Evolutionary conservation across 2,888 invertebrate genomes (phyloP), one percentile per base, ranked within the genome.

Genomic region (Calephelis perditalis): DNA sequence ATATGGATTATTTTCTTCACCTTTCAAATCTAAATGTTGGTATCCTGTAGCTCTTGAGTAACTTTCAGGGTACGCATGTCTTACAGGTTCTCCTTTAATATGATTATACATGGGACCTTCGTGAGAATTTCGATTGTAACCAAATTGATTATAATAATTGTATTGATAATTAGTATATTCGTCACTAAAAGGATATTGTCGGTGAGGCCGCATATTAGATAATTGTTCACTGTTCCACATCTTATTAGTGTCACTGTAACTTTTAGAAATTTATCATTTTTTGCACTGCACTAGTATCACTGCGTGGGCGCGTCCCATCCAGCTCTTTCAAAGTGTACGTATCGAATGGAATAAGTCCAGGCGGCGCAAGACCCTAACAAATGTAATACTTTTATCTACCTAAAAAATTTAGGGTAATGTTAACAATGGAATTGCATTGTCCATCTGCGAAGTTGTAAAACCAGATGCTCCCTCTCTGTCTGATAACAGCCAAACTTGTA

Each of bases 331-430:
- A 83, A 77, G 82, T 79, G 84, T 87, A 81, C 82, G 84, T 86
- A 87, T 82, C 84, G 84, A 90, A 89, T 90, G 88, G 76, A 79
- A 79, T 81, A 79, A 82, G 81, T 82, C 82, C 76, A 79, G 74
- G 74, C 86, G 79, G 80, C 81, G 78, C 82, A 52, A 52, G 85
- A 83, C 88, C 87, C 88, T 86, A 75, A 81, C 86, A 84, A 88
- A 82, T 84, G 85, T 87, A 88, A 86, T 87, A 86, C 85, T 86
- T 86, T 86, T 89, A 84, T 86, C 79, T 88, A 89, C 87, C 89
- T 87, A 86, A 89, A 90, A 90, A 89, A 86, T 83, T 88, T 84
- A 82, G 90, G 90, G 89, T 86, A 89, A 86, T 81, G 82, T 77
- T 79, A 89, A 90, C 89, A 90, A 90, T 88, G 86, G 89, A 73